Conservation (phyloP, 2,113 vertebrate species). For the Upupa epops region DNA sequence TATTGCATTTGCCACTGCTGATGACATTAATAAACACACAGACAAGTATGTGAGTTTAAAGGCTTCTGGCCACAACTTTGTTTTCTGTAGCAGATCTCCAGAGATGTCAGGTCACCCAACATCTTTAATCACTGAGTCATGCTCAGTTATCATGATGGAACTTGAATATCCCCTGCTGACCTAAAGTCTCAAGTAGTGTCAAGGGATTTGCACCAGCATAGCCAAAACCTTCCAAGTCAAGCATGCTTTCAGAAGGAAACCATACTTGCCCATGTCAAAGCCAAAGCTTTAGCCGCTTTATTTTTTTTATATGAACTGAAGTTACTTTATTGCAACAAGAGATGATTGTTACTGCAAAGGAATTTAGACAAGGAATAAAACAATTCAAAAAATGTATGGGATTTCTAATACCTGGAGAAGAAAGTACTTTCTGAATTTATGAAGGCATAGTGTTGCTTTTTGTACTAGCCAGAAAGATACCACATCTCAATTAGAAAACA, state of each 20-base stretch:
- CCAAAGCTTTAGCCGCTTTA: background rate
- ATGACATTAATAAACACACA: slow-evolving; percentile 35
- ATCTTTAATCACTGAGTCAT: slow-evolving; percentile 17
- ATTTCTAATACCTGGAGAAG: background rate
- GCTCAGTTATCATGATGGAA: background rate
- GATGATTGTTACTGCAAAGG: background rate
- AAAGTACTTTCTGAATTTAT: background rate
- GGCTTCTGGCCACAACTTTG: background rate
- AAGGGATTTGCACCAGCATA: background rate
- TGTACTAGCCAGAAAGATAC: background rate
- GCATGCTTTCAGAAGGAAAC: background rate
- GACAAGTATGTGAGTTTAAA: slow-evolving; percentile 29
- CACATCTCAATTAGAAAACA: background rate
- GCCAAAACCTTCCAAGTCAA: background rate
- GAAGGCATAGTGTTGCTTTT: background rate
- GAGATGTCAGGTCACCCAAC: background rate
- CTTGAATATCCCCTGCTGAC: background rate
- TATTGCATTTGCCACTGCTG: slow-evolving; percentile 20
- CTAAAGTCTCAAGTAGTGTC: background rate
- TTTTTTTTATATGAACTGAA: background rate
- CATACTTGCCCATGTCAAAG: background rate
- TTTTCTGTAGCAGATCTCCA: slow-evolving; percentile 2
- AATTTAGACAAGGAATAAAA: background rate
- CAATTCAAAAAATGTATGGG: background rate
- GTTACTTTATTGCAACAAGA: background rate